Evolutionary conservation across 2,113 vertebrate genomes (phyloP).

Genomic region (Amazona vittata): DNA sequence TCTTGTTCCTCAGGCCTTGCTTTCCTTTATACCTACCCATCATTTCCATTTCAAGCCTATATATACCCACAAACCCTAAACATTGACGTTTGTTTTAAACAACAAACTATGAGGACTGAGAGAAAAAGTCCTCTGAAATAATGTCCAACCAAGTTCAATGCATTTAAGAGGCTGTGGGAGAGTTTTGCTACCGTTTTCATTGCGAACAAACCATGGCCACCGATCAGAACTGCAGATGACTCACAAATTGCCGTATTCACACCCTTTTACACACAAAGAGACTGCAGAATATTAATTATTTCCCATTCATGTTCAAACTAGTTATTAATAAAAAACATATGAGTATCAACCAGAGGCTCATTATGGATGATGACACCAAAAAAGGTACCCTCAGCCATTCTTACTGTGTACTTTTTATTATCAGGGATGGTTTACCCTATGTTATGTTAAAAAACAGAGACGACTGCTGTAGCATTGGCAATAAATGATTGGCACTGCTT

Average conservation of each 20-base stretch:
- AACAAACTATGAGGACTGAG: neutral
- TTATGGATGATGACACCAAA: neutral
- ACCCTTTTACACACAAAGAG: neutral
- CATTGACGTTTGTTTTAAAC: neutral
- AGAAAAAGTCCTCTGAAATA: neutral
- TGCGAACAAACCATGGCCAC: neutral
- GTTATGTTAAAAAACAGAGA: neutral
- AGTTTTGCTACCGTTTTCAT: neutral
- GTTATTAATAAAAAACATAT: neutral
- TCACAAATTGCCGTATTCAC: neutral
- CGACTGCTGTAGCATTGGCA: neutral
- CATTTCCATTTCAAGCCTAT: neutral
- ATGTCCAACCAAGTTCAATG: neutral
- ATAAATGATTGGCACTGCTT: neutral
- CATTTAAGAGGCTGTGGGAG: neutral
- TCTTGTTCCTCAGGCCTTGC: neutral
- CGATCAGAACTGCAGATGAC: neutral
- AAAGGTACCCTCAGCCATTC: neutral
- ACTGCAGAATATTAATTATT: neutral
- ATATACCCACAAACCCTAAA: neutral
- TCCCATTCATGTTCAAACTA: neutral
- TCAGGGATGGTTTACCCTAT: neutral
- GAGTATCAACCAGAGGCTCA: neutral
- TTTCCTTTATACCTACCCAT: neutral
- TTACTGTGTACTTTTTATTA: neutral